Evolutionary conservation across 2,888 invertebrate species (phyloP).

Genomic region (Drosophila tripunctata): DNA sequence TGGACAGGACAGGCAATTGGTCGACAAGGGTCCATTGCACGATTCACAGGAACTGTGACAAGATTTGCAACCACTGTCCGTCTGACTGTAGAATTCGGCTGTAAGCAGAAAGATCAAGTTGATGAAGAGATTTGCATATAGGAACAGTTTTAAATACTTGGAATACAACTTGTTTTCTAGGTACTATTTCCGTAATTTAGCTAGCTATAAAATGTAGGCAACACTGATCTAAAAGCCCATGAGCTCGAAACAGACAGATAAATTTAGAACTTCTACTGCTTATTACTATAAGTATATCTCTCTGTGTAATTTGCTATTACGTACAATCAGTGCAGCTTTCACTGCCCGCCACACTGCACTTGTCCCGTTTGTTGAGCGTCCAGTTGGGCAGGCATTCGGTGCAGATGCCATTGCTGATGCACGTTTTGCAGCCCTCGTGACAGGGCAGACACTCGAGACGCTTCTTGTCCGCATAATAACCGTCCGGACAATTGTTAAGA

Average conservation of each 20-base stretch:
- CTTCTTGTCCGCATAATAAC: slow-evolving; percentile 91
- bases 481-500: slow-evolving; percentile 89
- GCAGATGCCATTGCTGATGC: slow-evolving; percentile 89
- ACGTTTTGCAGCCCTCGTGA: slow-evolving; percentile 91
- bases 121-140: no score
- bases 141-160: no score
- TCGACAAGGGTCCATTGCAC: slow-evolving; percentile 91
- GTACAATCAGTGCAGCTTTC: slow-evolving; percentile 89
- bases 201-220: no score
- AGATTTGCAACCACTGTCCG: slow-evolving; percentile 89
- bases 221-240: no score
- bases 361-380: slow-evolving; percentile 90
- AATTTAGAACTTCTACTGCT: no score
- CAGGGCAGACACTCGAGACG: slow-evolving; percentile 91
- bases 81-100: slow-evolving; percentile 90
- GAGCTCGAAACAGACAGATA: no score
- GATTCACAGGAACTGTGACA: slow-evolving; percentile 92
- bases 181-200: no score
- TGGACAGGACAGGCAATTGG: slow-evolving; percentile 90
- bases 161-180: no score
- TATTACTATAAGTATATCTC: no score
- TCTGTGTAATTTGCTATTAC: no score
- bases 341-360: slow-evolving; percentile 89
- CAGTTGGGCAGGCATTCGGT: slow-evolving; percentile 90
- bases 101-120: slow-evolving; percentile 60